Base-by-base conservation (phyloP, 2,113 vertebrate genomes). In the Xiphophorus couchianus region DNA sequence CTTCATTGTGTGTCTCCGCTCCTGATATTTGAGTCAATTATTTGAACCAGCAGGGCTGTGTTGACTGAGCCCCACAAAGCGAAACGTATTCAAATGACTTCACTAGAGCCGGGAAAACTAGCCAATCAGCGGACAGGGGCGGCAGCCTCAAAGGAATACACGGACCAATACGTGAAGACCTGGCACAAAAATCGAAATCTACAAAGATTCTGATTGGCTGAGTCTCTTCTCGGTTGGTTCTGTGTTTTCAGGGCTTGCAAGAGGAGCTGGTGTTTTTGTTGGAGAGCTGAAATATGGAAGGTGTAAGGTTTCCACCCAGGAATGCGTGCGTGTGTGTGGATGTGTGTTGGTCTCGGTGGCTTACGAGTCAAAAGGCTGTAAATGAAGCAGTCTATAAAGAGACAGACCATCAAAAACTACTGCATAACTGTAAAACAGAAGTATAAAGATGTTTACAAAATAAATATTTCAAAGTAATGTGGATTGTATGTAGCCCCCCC, bases 71-170 rank as follows among this genome's bases (percentile, higher is more conserved):
- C 51, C 83, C 73, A 73, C 86, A 81, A 76, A 92, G 82, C 63
- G 51, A 88, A 84, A 83, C 89, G 89, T 92, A 91, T 94, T 92
- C 91, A 91, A 93, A 90, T 92, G 80, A 91, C 70, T 76, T 84
- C 73, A 84, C 72, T 17, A 73, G 84, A 91, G 91, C 92, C 92
- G 92, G 90, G 91, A 94, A 94, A 93, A 74, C 14, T 22, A 33
- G 15, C 88, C 88, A 92, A 93, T 90, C 76, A 66, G 62, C 0
- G 63, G 25, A 0, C 39, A 48, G 65, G n/a, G 83, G 91, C 19
- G 89, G 84, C 62, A 8, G 11, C 58, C 74, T 42, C 37, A 0
- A 0, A 63, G 62, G 76, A 28, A 1, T 0, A 1, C 2, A 0
- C 12, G 0, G 37, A 2, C 94, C 93, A 94, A 94, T 95, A 66